Evolutionary conservation across 64 coral and sea anemone genomes (phyloP).

Genomic region (Pachyseris speciosa): DNA sequence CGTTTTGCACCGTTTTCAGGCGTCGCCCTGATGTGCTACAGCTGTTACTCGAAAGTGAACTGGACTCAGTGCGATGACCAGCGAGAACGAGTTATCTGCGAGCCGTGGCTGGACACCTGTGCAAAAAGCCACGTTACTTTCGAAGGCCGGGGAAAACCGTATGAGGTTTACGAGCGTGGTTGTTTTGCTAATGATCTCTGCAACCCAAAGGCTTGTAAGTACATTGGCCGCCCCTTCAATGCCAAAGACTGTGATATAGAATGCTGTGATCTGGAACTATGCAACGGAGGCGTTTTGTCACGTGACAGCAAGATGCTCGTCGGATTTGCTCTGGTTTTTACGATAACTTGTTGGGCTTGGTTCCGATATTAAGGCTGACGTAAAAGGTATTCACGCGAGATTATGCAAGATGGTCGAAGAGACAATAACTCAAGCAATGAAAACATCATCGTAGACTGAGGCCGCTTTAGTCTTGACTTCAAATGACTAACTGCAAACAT

Average conservation of each 20-base stretch:
- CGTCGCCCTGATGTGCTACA: conserved; percentile 24
- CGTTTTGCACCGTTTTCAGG: neutral
- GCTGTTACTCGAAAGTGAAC: neutral
- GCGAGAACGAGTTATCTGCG: neutral
- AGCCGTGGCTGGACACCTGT: conserved; percentile 10
- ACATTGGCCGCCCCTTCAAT: neutral
- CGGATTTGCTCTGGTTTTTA: neutral
- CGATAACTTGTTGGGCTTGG: neutral
- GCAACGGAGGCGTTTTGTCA: neutral
- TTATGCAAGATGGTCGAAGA: too few relatives aligned
- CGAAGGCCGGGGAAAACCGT: neutral
- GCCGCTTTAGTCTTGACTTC: too few relatives aligned
- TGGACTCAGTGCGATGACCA: neutral
- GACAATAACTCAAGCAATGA: too few relatives aligned
- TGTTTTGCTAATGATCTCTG: conserved; percentile 15
- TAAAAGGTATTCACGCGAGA: too few relatives aligned
- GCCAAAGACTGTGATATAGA: neutral
- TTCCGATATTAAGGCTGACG: neutral
- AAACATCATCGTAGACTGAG: too few relatives aligned
- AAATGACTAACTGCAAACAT: too few relatives aligned
- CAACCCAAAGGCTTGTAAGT: conserved; percentile 13
- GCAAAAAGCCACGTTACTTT: neutral
- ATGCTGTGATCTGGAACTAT: conserved; percentile 16
- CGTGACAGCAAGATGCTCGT: neutral
- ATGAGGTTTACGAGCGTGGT: conserved; percentile 22